Evolutionary conservation across 2,888 invertebrate genomes (phyloP), one percentile per base, ranked within the genome.

Genomic region (Latrodectus elegans): DNA sequence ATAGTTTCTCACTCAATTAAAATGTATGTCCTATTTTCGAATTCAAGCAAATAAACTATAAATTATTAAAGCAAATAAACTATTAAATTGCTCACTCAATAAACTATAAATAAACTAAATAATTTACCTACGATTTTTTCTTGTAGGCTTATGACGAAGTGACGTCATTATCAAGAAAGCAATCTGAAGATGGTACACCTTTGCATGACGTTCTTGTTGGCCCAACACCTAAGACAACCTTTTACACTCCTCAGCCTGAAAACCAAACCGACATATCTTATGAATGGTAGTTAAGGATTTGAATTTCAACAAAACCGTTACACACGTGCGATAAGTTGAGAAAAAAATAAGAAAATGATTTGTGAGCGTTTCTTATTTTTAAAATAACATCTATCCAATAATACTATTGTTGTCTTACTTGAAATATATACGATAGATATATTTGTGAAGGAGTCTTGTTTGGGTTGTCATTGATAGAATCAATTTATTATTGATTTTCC

Each of bases 131-230:
- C 8, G 51, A 71, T 76, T 81, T 38, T 73, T 52, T 49, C 17
- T 74, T 49, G 3, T 17, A 88, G 88, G 88, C 88, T 15, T 89
- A 89, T 49, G 82, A 89, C 6, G 85, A 89, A 70, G 88, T 82
- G 14, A 85, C 85, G 8, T 65, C 77, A 9, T 38, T 88, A 8
- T 52, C 52, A n/a, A 4, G 17, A n/a, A 70, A 74, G 12, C 12
- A 26, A 22, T 68, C 55, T 14, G 70, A 74, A 12, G 17, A 67
- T 22, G 72, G 65, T 8, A 55, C 51, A 1, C 49, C 82, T 4
- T 83, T 83, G 60, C 71, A 80, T 4, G 82, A 88, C n/a, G 64
- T 80, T 14, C 49, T 88, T 15, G 70, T 85, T 1, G 78, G 84
- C 6, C 88, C 88, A 6, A 73, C 67, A 26, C 88, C 88, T 15